Evolutionary conservation across 2,888 invertebrate species (phyloP), one percentile per base, ranked within the genome.

Genomic region (Dicycla oo): DNA sequence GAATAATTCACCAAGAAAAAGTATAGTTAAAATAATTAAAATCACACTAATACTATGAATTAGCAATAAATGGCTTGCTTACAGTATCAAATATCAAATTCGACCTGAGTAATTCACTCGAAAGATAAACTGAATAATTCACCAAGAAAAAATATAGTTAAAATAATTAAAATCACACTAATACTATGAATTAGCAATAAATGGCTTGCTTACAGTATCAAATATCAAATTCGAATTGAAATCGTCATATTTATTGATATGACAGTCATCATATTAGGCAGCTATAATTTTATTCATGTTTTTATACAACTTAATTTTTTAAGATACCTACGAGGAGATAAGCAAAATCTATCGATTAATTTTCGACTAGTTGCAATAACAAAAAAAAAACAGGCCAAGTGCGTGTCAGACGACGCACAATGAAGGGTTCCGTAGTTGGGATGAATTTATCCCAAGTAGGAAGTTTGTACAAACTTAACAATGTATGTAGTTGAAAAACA

Each of bases 151-250:
- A 58, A 26, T 34, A 57, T 60, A 43, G 38, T 77, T 69, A 54
- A 30, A 68, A 70, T 78, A 74, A 82, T 79, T 77, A 69, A 81
- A 84, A 81, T 75, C 62, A 73, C 43, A 8, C 71, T 75, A 69
- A 78, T 71, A 75, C 47, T 65, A 74, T 71, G 72, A 84, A 81
- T 77, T 81, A 73, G 43, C 60, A 45, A 73, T 82, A 61, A 78
- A 73, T 63, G 62, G 20, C 60, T 60, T 73, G 49, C 68, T 77
- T 72, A 72, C 18, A 67, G 38, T 75, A 73, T 80, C 72, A 74
- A 79, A 83, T 74, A 75, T 56, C 73, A 67, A 34, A 78, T 80
- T 77, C n/a, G 65, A 64, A 83, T 79, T 40, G 65, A 65, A 84
- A 84, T 82, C 56, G 72, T 57, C 45, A 73, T 64, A 76, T 73